Evolutionary conservation across 2,113 vertebrate genomes (phyloP).

Genomic region (Ailuropoda melanoleuca): DNA sequence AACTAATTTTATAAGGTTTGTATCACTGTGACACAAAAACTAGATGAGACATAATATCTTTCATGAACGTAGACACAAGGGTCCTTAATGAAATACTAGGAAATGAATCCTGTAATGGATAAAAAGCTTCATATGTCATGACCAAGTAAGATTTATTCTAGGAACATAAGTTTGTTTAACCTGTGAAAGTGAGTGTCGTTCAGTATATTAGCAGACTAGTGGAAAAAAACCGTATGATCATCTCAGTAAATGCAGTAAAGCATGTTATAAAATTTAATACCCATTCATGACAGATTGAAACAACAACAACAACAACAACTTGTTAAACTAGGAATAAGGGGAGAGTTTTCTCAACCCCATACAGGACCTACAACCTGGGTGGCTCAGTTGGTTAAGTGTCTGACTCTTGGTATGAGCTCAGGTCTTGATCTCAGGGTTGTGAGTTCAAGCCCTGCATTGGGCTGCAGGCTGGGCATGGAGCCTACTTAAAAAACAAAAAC

Average conservation of each 20-base stretch:
- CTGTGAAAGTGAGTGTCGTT: not conserved
- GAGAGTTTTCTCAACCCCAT: not conserved
- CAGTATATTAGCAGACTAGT: not conserved
- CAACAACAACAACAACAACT: not conserved
- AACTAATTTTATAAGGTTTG: not conserved
- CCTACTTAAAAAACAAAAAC: not conserved
- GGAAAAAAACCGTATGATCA: not conserved
- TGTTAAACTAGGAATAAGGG: not conserved
- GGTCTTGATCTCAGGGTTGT: not conserved
- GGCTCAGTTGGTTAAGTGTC: not conserved
- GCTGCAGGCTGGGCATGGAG: not conserved
- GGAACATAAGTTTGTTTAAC: not conserved
- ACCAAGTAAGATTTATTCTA: not conserved
- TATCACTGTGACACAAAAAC: not conserved
- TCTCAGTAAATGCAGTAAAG: not conserved
- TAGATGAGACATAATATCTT: not conserved
- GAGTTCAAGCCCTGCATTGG: not conserved
- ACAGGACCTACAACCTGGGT: not conserved
- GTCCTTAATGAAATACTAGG: not conserved
- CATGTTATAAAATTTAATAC: not conserved
- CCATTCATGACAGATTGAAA: not conserved
- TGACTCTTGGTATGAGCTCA: not conserved
- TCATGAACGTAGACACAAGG: not conserved
- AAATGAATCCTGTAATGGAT: not conserved
- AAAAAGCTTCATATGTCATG: constrained; percentile 13